Percentiles rank a stretch among this genome's conserved stretches.
phyloP scores from a whole-genome alignment of 2,797 vertebrate species.

The Lepilemur ruficaudatus region DNA sequence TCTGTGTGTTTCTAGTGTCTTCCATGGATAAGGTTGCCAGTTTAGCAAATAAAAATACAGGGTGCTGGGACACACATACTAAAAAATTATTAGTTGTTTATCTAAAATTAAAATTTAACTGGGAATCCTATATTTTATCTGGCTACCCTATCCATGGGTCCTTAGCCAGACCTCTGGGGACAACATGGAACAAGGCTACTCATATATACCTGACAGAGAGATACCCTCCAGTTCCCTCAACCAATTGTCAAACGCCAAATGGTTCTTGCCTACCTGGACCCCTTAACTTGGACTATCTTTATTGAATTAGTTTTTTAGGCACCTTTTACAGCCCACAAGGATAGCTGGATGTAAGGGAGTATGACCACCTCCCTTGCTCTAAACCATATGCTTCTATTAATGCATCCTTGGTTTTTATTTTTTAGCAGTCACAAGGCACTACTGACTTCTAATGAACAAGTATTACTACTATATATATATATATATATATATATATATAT shows the following conservation, averaged over 20 bases:
- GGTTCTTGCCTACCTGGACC: neutral
- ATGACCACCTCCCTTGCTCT: neutral
- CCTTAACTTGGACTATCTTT: neutral
- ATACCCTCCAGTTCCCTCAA: neutral
- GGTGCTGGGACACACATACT: neutral
- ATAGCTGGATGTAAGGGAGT: neutral
- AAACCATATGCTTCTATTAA: neutral
- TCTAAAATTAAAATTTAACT: neutral
- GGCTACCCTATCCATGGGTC: neutral
- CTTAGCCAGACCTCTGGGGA: neutral
- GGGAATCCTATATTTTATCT: neutral
- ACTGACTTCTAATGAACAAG: neutral
- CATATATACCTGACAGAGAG: neutral
- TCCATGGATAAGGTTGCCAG: neutral
- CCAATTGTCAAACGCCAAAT: neutral
- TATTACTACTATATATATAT: no score
- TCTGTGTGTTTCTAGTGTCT: neutral
- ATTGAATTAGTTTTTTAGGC: neutral
- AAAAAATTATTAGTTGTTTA: neutral
- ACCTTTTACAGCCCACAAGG: neutral
- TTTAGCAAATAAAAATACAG: neutral
- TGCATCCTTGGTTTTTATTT: neutral
- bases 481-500: fast-evolving
- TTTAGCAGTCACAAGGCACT: neutral
- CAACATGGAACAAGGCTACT: neutral